Conservation (phyloP, 2,113 vertebrate genomes). For the Xenus cinereus region DNA sequence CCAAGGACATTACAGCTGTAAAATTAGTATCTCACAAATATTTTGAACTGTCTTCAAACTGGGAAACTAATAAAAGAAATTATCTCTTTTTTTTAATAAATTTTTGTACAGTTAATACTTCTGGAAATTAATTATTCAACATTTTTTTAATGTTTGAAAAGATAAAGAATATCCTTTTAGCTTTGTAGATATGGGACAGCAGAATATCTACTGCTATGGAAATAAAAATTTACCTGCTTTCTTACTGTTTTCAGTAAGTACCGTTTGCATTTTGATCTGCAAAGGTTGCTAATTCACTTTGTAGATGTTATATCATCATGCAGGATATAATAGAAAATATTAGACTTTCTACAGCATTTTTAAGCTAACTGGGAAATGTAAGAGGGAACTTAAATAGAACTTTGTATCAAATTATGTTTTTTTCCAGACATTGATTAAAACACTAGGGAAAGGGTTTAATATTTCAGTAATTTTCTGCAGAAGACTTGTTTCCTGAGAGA, state of each 20-base stretch:
- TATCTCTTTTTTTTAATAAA: neutral
- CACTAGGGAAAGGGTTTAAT: neutral
- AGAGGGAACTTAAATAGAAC: neutral
- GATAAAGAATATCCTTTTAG: constrained; percentile 33
- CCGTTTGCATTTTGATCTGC: neutral
- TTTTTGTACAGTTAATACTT: neutral
- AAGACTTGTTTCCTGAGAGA: neutral
- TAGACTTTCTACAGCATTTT: neutral
- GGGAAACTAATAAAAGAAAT: neutral
- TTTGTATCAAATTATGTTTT: neutral
- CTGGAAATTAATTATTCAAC: constrained; percentile 40
- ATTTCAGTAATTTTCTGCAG: neutral
- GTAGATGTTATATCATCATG: neutral
- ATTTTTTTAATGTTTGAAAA: constrained; percentile 7
- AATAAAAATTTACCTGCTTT: constrained; percentile 1
- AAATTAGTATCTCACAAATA: constrained; percentile 29
- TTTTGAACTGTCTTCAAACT: constrained; percentile 20
- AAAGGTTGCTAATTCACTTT: constrained; percentile 5
- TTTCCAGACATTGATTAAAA: neutral
- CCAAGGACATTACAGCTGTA: constrained; percentile 7
- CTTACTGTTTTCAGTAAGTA: neutral
- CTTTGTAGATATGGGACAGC: neutral
- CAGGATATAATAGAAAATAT: neutral
- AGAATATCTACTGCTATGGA: neutral
- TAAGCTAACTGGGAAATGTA: neutral